Conservation (phyloP, 2,888 invertebrate species). For the Perithous albicinctus region DNA sequence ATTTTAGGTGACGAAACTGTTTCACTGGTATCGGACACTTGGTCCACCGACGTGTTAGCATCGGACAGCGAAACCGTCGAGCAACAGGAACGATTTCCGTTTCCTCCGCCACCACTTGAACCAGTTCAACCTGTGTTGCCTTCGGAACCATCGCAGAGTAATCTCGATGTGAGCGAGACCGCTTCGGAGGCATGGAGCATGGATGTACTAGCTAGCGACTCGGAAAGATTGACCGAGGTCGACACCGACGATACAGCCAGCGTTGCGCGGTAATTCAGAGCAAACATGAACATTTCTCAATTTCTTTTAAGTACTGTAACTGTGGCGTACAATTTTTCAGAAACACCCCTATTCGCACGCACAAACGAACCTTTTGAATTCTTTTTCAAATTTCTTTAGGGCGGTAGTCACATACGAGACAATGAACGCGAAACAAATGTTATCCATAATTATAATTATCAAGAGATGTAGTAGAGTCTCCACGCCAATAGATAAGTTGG, state of each 20-base stretch:
- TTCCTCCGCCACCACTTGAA: slow-evolving; percentile 78
- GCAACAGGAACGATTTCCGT: slow-evolving; percentile 87
- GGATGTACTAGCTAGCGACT: slow-evolving; percentile 97
- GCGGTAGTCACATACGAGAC: too few species aligned
- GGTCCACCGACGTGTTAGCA: slow-evolving; percentile 99
- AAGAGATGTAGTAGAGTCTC: too few species aligned
- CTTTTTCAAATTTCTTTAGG: too few species aligned
- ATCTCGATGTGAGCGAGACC: slow-evolving; percentile 94
- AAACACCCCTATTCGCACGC: too few species aligned
- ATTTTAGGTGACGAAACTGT: slow-evolving; percentile 94
- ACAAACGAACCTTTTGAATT: too few species aligned
- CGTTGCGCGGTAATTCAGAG: slow-evolving; percentile 86
- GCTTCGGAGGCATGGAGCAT: slow-evolving; percentile 99
- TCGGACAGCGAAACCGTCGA: slow-evolving; percentile 98
- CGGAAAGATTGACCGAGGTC: slow-evolving; percentile 95
- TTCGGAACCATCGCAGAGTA: slow-evolving; percentile 82
- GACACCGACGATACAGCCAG: slow-evolving; percentile 89
- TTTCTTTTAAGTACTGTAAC: background rate
- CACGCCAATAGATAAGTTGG: too few species aligned
- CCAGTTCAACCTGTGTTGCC: slow-evolving; percentile 84
- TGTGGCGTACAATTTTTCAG: too few species aligned
- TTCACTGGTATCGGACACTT: slow-evolving; percentile 98
- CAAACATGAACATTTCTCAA: background rate
- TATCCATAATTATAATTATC: too few species aligned
- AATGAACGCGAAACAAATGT: too few species aligned